phyloP scores from a whole-genome alignment of 2,797 vertebrate genomes.

The Aythya fuligula region DNA sequence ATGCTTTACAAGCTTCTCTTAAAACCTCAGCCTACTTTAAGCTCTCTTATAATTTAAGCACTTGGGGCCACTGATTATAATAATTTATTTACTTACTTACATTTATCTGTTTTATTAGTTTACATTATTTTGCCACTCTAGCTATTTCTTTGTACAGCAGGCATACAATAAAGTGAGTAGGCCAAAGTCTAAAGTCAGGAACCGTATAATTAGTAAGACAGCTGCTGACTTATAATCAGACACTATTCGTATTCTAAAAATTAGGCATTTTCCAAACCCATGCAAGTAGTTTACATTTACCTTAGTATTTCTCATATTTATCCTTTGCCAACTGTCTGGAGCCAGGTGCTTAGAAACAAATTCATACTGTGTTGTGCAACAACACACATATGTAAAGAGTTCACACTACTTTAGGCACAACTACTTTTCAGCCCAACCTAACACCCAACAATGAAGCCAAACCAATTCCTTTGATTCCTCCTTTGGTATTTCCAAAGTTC shows the following conservation, averaged over 20 bases:
- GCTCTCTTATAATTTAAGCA: background rate
- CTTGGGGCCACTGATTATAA: background rate
- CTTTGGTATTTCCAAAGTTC: background rate
- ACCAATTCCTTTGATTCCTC: background rate
- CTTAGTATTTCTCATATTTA: background rate
- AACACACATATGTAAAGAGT: background rate
- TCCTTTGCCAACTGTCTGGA: background rate
- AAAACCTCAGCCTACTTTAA: rapidly evolving
- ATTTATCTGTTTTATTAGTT: background rate
- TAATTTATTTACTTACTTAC: background rate
- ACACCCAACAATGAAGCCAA: background rate
- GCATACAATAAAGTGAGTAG: background rate
- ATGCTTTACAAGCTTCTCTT: background rate
- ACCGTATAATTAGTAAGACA: background rate
- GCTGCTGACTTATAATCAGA: background rate
- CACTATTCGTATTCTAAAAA: background rate
- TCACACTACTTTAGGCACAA: background rate
- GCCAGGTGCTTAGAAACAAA: background rate
- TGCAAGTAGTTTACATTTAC: background rate
- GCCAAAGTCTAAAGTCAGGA: background rate
- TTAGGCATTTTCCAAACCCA: background rate
- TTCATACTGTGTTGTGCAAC: background rate
- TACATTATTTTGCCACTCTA: background rate
- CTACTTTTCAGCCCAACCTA: background rate
- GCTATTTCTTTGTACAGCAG: background rate